phyloP scores from a whole-genome alignment of 2,797 vertebrate species.

The Enteromius unitaeniatus region DNA sequence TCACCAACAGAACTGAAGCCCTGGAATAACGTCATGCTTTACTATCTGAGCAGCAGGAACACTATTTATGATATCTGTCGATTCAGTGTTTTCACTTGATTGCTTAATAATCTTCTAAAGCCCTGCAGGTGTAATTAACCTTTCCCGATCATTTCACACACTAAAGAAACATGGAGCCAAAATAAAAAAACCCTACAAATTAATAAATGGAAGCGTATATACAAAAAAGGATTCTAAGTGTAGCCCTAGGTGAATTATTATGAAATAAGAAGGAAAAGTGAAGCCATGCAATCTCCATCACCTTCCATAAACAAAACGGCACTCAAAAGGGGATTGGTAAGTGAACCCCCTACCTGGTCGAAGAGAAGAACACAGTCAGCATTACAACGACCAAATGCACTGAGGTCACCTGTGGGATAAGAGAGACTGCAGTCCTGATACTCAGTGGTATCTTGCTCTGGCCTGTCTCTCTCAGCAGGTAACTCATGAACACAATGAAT shows the following conservation, averaged over 20 bases:
- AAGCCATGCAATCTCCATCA: conserved; percentile 1
- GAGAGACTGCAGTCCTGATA: not conserved
- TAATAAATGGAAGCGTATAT: not conserved
- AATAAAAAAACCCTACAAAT: too few species aligned
- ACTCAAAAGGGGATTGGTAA: conserved; percentile 1
- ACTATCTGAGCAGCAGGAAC: not conserved
- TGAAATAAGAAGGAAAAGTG: not conserved
- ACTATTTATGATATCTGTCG: not conserved
- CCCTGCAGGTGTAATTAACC: conserved; percentile 14
- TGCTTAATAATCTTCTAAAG: conserved; percentile 5
- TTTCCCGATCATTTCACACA: not conserved
- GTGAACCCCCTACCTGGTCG: not conserved
- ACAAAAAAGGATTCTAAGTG: not conserved
- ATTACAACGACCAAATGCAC: conserved; percentile 34
- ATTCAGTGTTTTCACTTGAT: not conserved
- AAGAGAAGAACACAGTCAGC: conserved; percentile 11
- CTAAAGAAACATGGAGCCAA: not conserved
- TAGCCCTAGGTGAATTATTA: not conserved
- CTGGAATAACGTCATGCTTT: not conserved
- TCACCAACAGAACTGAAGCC: not conserved
- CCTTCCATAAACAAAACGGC: conserved; percentile 5
- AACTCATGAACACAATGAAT: conserved; percentile 40
- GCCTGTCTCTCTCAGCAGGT: conserved; percentile 24
- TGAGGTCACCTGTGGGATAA: not conserved
- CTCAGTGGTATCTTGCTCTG: conserved; percentile 16